Base-by-base conservation (phyloP, 2,113 vertebrate genomes). In the Ptyas mucosa region DNA sequence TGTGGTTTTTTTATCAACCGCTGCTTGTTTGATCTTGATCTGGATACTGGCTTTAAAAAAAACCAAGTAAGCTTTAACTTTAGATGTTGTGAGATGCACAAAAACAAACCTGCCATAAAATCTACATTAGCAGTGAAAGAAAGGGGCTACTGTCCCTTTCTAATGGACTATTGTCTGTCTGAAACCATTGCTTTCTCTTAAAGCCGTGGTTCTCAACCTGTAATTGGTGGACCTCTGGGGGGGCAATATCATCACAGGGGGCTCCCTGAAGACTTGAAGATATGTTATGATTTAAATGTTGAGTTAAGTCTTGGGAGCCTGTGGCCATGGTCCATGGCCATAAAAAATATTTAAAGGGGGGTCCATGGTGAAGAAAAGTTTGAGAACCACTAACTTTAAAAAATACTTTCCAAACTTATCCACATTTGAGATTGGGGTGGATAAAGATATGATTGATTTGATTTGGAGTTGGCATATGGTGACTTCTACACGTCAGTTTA, bases 41-140 rank as follows among this genome's bases (percentile, higher is more conserved):
- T 99, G 98, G 98, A 97, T 97, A 52, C 93, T 99, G 90, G 96
- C 97, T 95, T 95, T 99, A 93, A 99, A 99, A 92, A 97, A 98
- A 88, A 98, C 97, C 95, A 99, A 98, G 99, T 99, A 97, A 95
- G 93, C 93, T 29, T 61, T 0, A 81, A 11, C 18, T 93, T 94
- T 92, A 61, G 52, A 18, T 34, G 21, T 18, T 87, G 6, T 10
- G 15, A n/a, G 3, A 21, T 90, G 12, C 34, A 49, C 10, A 94
- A 94, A 95, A 94, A 94, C 69, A 88, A n/a, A 46, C 34, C 93
- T 29, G 14, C 49, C 49, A 49, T n/a, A 86, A 51, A n/a, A 51
- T 51, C 43, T 54, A 49, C 21, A 26, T 53, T 53, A 34, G 26
- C 8, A 34, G 4, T 23, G 34, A 24, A 85, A 5, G n/a, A 2